phyloP scores from a whole-genome alignment of 2,888 invertebrate genomes.

The Melanargia galathea region DNA sequence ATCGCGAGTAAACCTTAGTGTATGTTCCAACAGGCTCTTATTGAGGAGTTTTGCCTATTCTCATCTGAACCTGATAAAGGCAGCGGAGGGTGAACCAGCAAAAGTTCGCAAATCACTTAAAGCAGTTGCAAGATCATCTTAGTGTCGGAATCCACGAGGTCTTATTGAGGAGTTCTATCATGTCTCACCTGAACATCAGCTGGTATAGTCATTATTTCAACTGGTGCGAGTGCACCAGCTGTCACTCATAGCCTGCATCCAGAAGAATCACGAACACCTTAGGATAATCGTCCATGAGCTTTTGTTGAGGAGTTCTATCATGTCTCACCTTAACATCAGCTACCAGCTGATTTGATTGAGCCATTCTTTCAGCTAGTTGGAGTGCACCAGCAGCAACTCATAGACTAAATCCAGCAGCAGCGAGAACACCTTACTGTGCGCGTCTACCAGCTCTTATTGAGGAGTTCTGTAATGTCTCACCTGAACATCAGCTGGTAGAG shows the following conservation, averaged over 20 bases:
- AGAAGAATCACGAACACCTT: constrained; percentile 96
- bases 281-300: constrained; percentile 99
- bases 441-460: constrained; percentile 98
- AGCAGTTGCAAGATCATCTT: too few species aligned
- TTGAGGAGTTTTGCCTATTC: too few species aligned
- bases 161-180: neutral
- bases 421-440: constrained; percentile 97
- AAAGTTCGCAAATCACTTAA: too few species aligned
- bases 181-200: constrained; percentile 86
- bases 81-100: too few species aligned
- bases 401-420: constrained; percentile 96
- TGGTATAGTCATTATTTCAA: constrained; percentile 97
- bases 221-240: constrained; percentile 92
- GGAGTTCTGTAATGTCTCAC: too few species aligned
- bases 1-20: too few species aligned
- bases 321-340: constrained; percentile 88
- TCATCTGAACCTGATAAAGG: too few species aligned
- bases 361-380: constrained; percentile 95
- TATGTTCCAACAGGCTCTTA: too few species aligned
- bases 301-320: constrained; percentile 66
- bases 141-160: neutral
- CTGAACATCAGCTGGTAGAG: constrained; percentile 94
- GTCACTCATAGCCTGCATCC: constrained; percentile 95
- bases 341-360: too few species aligned
- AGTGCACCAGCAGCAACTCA: constrained; percentile 93